Evolutionary conservation across 2,113 vertebrate species (phyloP), one percentile per base, ranked within the genome.

Genomic region (Pygoscelis antarcticus): DNA sequence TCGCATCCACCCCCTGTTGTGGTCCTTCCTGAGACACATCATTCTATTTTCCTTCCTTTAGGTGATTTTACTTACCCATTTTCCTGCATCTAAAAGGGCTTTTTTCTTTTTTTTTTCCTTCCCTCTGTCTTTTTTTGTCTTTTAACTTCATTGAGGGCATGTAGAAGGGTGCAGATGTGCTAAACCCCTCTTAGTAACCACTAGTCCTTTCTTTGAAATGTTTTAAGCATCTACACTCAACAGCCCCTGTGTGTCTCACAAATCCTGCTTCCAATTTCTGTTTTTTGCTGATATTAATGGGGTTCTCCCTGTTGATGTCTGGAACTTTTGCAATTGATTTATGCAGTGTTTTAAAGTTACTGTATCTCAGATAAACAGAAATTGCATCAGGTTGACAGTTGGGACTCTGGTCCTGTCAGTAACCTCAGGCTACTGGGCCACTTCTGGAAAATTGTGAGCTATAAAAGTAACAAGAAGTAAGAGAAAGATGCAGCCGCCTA

Each of bases 1-100:
- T 60, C 12, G 9, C 26, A 23, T 83, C 42, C 6, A 15, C 22
- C 1, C 0, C 5, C 17, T 7, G 13, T 51, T 85, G 36, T 0
- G 0, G 10, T 85, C 11, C 15, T 75, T 89, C 34, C 26, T 51
- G 22, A 79, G 11, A 76, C 9, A 22, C 16, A 12, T 72, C 11
- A 23, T 83, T 68, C 22, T 40, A 18, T 84, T 69, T 85, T 52
- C 6, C 16, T 55, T 83, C 40, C 25, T 51, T 58, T 30, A 32
- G 11, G 9, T 83, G 47, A n/a, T 61, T 81, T 68, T 91, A 61
- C 10, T 87, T 44, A 42, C 1, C 20, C 1, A 0, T 68, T 80
- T 68, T 29, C 9, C 11, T 52, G 34, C 7, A 32, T 65, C 29
- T 60, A 27, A 76, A 72, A n/a, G 10, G 22, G 3, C 17, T 44